phyloP scores from a whole-genome alignment of 1,140 invertebrate species.

The Drosophila persimilis region DNA sequence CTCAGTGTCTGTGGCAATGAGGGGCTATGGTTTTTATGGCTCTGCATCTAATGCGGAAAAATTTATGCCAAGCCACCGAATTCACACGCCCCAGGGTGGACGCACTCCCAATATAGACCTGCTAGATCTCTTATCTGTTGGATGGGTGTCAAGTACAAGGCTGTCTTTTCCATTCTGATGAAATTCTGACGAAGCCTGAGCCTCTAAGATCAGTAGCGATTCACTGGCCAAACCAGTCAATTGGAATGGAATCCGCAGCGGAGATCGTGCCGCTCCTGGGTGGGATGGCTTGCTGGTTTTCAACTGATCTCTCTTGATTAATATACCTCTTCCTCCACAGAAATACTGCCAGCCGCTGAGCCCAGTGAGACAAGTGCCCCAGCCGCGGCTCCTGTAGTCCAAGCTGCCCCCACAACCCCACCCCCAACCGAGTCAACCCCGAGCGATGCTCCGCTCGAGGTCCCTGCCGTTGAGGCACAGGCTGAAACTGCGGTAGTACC shows the following conservation, averaged over 20 bases:
- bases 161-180: conserved; percentile 36
- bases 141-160: conserved; percentile 35
- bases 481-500: not conserved
- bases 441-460: not conserved
- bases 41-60: conserved; percentile 20
- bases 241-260: conserved; percentile 36
- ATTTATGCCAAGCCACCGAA: conserved; percentile 36
- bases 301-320: not conserved
- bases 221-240: conserved; percentile 7
- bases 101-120: conserved; percentile 28
- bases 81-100: conserved; percentile 29
- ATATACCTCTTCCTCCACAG: conserved; percentile 19
- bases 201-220: not conserved
- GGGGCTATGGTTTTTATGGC: not conserved
- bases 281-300: conserved; percentile 4
- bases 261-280: conserved; percentile 62
- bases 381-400: not conserved
- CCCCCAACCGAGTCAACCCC: not conserved
- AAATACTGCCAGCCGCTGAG: conserved; percentile 45
- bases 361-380: conserved; percentile 3
- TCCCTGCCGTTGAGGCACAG: not conserved
- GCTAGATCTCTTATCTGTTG: conserved; percentile 26
- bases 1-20: not conserved
- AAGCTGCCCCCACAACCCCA: not conserved
- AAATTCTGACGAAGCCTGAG: conserved; percentile 27